phyloP scores from a whole-genome alignment of 2,113 vertebrate genomes.

The Limnothrissa miodon region DNA sequence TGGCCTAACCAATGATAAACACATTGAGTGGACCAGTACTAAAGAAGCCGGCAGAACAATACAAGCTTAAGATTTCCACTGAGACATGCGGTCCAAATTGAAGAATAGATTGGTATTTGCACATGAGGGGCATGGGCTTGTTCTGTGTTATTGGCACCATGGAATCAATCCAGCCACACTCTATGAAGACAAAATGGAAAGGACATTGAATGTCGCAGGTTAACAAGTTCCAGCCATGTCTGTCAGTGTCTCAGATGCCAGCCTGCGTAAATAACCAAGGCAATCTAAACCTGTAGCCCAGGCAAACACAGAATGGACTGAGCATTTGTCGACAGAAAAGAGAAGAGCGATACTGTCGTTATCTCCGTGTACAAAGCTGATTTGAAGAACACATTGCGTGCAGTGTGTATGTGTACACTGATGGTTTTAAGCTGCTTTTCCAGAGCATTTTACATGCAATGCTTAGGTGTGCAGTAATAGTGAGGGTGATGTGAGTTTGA shows the following conservation, averaged over 20 bases:
- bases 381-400: neutral
- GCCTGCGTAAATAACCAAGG: slow-evolving; percentile 51
- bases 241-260: slow-evolving; percentile 35
- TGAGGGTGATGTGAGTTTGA: neutral
- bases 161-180: slow-evolving; percentile 35
- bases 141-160: slow-evolving; percentile 37
- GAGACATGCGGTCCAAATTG: slow-evolving; percentile 45
- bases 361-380: neutral
- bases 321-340: neutral
- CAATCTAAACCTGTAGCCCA: slow-evolving; percentile 44
- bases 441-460: neutral
- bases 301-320: slow-evolving; percentile 43
- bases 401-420: neutral
- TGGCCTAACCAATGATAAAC: neutral
- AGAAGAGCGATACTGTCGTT: neutral
- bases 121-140: slow-evolving; percentile 31
- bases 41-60: slow-evolving; percentile 15
- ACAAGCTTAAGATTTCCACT: slow-evolving; percentile 49
- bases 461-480: neutral
- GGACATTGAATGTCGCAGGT: slow-evolving; percentile 34
- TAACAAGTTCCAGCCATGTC: slow-evolving; percentile 48
- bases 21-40: neutral
- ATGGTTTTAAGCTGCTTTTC: neutral
- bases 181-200: slow-evolving; percentile 33
- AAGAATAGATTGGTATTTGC: slow-evolving; percentile 55